Evolutionary conservation across 64 coral and sea anemone genomes (phyloP).

Genomic region (Montipora foliosa): DNA sequence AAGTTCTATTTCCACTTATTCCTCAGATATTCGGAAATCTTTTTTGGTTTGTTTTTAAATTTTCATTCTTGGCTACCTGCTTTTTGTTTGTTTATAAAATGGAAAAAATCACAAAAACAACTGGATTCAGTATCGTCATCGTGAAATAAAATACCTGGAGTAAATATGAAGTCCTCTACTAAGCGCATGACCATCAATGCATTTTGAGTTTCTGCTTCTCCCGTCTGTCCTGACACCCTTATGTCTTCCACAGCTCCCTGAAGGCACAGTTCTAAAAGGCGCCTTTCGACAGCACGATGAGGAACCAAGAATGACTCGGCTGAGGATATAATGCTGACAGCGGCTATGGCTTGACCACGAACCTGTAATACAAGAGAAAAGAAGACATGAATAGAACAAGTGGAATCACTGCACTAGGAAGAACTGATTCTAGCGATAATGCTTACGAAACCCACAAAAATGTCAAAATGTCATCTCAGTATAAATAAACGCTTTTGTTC

Average conservation of each 20-base stretch:
- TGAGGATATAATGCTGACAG: conserved; percentile 88
- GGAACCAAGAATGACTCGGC: conserved; percentile 80
- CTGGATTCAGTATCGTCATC: too few species aligned
- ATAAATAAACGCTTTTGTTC: too few species aligned
- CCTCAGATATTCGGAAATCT: too few species aligned
- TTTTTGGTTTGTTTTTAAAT: too few species aligned
- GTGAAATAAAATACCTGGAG: conserved; percentile 69
- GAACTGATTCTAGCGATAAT: too few species aligned
- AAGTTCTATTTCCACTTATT: too few species aligned
- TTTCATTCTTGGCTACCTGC: too few species aligned
- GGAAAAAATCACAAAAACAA: too few species aligned
- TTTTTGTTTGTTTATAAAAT: too few species aligned
- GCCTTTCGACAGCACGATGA: conserved; percentile 84
- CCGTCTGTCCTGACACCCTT: conserved; percentile 90
- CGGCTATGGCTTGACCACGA: conserved; percentile 92
- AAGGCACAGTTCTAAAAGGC: conserved; percentile 87
- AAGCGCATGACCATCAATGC: conserved; percentile 92
- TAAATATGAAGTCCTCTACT: conserved; percentile 93
- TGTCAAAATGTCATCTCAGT: too few species aligned
- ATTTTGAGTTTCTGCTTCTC: conserved; percentile 80
- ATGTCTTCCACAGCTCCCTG: conserved; percentile 84
- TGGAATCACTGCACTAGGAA: too few species aligned
- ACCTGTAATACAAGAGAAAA: conserved; percentile 42
- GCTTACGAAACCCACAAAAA: too few species aligned
- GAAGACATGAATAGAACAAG: neutral